Base-by-base conservation (phyloP, 2,888 invertebrate genomes). In the Sinhomidia bicolor region DNA sequence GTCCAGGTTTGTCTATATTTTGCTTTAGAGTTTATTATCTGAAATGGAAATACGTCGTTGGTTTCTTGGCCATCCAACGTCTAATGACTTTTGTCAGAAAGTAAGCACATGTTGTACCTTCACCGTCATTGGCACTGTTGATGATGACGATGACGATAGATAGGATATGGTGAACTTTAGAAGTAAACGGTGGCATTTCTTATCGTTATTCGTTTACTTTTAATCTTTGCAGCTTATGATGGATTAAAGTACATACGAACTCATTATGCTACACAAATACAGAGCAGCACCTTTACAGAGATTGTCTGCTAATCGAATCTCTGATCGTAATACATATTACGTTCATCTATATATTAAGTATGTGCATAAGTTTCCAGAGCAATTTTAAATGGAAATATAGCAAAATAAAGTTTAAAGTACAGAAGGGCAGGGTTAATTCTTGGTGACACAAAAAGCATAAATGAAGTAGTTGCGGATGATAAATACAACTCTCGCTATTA, bases 341-440 rank as follows among this genome's bases (percentile, higher is more conserved):
- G n/a, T n/a, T 5, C 17, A 6, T 51, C 6, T 47, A 7, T 6
- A 12, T 2, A 51, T 57, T 57, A 20, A 17, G 57, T 7, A 47
- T 51, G 71, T 83, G 83, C n/a, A n/a, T n/a, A n/a, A n/a, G n/a
- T n/a, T 71, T 83, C 41, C 36, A 57, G 36, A 57, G 51, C 44
- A 65, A 7, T 9, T 26, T 60, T 20, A 12, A 71, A 51, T 26
- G 71, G 20, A 54, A 71, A 57, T 26, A 17, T 71, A 41, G 9
- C 80, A 5, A 14, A 57, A 29, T 78, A 76, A 41, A 83, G 83
- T 74, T 68, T 86, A 86, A 86, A 86, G 86, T 86, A 80, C 86
- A 86, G 86, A 86, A 80, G 86, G 86, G 81, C 86, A 54, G 68
- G 86, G 86, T 86, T 81, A 80, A 86, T 17, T 80, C 54, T 44